phyloP scores from a whole-genome alignment of 2,797 vertebrate genomes.

The Valencia hispanica region DNA sequence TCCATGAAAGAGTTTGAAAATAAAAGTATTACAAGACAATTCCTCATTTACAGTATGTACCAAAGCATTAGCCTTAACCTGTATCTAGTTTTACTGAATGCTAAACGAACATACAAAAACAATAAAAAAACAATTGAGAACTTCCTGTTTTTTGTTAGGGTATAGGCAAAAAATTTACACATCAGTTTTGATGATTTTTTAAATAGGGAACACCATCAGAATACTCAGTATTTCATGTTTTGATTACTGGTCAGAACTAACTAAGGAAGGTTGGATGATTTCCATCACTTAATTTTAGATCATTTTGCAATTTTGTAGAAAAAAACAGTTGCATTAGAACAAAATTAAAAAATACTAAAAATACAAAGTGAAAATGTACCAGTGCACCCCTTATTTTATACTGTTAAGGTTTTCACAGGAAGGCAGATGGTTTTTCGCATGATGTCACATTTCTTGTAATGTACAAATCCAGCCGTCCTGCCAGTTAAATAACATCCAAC shows the following conservation, averaged over 20 bases:
- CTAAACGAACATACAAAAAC: too few species aligned
- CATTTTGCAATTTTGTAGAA: too few species aligned
- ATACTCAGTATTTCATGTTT: too few species aligned
- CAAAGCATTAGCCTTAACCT: neutral
- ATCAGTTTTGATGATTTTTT: too few species aligned
- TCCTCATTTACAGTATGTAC: too few species aligned
- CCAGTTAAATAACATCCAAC: neutral
- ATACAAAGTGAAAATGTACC: neutral
- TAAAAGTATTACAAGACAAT: neutral
- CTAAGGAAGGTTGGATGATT: too few species aligned
- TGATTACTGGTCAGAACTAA: too few species aligned
- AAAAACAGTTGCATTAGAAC: too few species aligned
- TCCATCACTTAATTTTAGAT: too few species aligned
- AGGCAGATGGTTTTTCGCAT: neutral
- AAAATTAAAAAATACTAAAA: too few species aligned
- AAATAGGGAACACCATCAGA: too few species aligned
- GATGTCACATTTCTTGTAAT: neutral
- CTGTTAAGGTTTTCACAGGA: neutral
- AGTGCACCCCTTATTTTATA: neutral
- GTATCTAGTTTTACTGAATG: neutral
- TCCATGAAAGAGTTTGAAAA: neutral
- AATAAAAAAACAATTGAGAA: neutral
- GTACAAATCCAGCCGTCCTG: slow-evolving; percentile 4
- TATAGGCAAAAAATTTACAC: neutral
- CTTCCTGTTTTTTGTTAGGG: neutral